Percentiles rank a stretch among this genome's conserved stretches.
These are phyloP conservation scores for Nannoperca obscura DNA, from an alignment of 2,797 vertebrate species.

Conservation along the genomic window DNA sequence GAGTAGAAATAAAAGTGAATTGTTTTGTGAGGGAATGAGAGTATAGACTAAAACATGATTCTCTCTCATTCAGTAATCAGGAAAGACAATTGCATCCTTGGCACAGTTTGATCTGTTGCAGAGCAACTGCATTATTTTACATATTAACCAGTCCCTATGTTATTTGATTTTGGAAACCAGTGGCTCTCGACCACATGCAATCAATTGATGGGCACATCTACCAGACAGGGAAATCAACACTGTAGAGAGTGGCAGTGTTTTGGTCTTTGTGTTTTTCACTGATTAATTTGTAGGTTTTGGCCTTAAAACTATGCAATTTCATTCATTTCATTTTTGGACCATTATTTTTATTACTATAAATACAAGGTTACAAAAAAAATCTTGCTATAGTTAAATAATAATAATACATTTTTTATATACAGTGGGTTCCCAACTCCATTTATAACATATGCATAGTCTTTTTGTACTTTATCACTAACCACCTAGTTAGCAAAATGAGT, in stretches of 20 bases:
- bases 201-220: conserved; percentile 25
- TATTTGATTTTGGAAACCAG: conserved; percentile 43
- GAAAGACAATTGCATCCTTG: conserved; percentile 33
- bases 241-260: not conserved
- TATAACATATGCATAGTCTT: too few species aligned
- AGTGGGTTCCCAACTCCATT: too few species aligned
- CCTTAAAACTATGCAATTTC: not conserved
- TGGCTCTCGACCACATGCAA: conserved; percentile 25
- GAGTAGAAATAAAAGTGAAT: not conserved
- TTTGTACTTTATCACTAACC: too few species aligned
- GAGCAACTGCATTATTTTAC: conserved; percentile 31
- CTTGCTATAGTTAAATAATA: too few species aligned
- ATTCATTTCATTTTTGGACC: too few species aligned
- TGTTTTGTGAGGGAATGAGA: not conserved
- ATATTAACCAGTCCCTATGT: conserved; percentile 28
- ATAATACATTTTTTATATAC: too few species aligned
- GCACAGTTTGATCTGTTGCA: conserved; percentile 27
- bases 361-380: too few species aligned
- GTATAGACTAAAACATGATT: conserved; percentile 1
- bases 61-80: conserved; percentile 18
- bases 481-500: too few species aligned
- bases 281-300: not conserved
- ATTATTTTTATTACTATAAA: too few species aligned
- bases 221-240: conserved; percentile 24
- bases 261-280: conserved; percentile 15